Evolutionary conservation across 2,888 invertebrate species (phyloP).

Genomic region (Scaptomyza flava): DNA sequence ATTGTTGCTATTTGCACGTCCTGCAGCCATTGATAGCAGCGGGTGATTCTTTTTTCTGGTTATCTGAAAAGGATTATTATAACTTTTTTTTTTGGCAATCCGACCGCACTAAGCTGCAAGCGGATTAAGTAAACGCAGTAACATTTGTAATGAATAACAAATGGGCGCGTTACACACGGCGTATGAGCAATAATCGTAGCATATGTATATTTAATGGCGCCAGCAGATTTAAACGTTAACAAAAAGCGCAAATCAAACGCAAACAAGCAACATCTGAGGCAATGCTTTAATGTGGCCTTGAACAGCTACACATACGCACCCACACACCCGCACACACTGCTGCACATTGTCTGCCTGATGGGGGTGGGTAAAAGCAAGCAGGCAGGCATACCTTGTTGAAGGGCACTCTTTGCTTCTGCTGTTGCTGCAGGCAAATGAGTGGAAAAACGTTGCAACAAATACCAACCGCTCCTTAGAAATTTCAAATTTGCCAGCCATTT

Average conservation of each 20-base stretch:
- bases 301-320: conserved; percentile 37
- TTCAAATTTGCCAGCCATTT: conserved; percentile 39
- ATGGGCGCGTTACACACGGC: conserved; percentile 48
- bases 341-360: conserved; percentile 58
- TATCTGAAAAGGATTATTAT: not conserved
- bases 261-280: conserved; percentile 40
- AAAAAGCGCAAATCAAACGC: conserved; percentile 68
- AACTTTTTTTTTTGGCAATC: not conserved
- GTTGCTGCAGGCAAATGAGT: conserved; percentile 46
- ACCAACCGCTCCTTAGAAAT: conserved; percentile 48
- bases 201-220: conserved; percentile 62
- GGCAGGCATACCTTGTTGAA: conserved; percentile 25
- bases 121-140: conserved; percentile 11
- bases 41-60: not conserved
- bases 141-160: conserved; percentile 66
- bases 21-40: conserved; percentile 17
- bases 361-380: conserved; percentile 15
- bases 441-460: conserved; percentile 32
- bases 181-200: conserved; percentile 64
- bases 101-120: conserved; percentile 7
- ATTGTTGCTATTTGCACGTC: conserved; percentile 27
- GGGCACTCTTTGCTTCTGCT: conserved; percentile 23
- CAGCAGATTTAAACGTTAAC: conserved; percentile 47
- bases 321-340: conserved; percentile 6
- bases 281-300: conserved; percentile 70